Evolutionary conservation across 2,113 vertebrate genomes (phyloP), one percentile per base, ranked within the genome.

Genomic region (Gallinago jamesoni): DNA sequence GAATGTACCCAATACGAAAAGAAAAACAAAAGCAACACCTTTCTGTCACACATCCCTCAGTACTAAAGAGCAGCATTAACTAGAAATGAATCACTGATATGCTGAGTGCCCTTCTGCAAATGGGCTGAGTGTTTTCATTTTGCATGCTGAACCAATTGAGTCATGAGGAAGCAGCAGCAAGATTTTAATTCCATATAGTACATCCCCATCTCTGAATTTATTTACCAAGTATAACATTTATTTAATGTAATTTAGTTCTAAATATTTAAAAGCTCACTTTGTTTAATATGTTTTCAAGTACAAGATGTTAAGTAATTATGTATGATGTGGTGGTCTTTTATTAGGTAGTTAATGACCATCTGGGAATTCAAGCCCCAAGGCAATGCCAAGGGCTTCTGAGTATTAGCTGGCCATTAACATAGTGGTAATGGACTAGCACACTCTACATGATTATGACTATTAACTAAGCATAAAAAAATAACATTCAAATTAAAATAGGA

Each of bases 251-350:
- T 97, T 97, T 96, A 94, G 80, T 97, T 94, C 96, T 97, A 97
- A 97, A 97, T 97, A 97, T 97, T 97, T 97, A 97, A 98, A 98
- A 97, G 97, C 96, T 97, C 97, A 97, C 97, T 98, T 97, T 97
- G 96, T 97, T 94, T 98, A 98, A 98, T 98, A 97, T 97, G 94
- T 97, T 98, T 97, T 97, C 92, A 96, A 97, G 93, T 94, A 97
- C 97, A 97, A 97, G 96, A 97, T 97, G 97, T 97, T 97, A 97
- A 97, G 96, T 97, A 97, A 98, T 98, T 98, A 97, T 89, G 89
- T 95, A 95, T 96, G 97, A 97, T 98, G 96, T 97, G 95, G 96
- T 97, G 96, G 97, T 98, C 97, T 98, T 98, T 98, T 96, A 97
- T 98, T 98, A 98, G 96, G 94, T 96, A 96, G 87, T 94, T 96